These are phyloP conservation scores for Conchocele bisecta DNA, from an alignment of 2,888 invertebrate genomes.

Conservation along the genomic window DNA sequence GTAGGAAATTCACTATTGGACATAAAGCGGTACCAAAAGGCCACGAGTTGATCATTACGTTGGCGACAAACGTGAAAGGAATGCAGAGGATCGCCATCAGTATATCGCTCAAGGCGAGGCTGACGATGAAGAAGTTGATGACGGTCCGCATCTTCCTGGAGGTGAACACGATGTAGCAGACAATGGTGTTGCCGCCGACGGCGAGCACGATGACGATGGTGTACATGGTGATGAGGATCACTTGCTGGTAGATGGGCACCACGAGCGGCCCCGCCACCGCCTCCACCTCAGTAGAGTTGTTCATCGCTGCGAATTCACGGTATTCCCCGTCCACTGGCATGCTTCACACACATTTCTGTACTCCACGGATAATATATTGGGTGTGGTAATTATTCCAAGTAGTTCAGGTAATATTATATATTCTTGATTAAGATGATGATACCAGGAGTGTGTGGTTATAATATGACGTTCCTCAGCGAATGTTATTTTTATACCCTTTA, in stretches of 20 bases:
- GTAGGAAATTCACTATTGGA: constrained; percentile 91
- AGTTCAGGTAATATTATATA: too few relatives aligned
- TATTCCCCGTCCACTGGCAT: too few relatives aligned
- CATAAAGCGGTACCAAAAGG: constrained; percentile 93
- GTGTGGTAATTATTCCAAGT: too few relatives aligned
- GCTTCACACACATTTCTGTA: too few relatives aligned
- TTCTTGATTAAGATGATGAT: too few relatives aligned
- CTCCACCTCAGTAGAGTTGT: too few relatives aligned
- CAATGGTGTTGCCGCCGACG: constrained; percentile 85
- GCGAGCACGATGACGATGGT: constrained; percentile 82
- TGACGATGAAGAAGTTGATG: constrained; percentile 88
- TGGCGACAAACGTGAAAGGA: constrained; percentile 87
- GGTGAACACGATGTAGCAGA: constrained; percentile 93
- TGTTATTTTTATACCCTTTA: too few relatives aligned
- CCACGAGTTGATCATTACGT: constrained; percentile 91
- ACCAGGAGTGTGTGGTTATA: too few relatives aligned
- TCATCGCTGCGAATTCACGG: too few relatives aligned
- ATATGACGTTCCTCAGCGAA: too few relatives aligned
- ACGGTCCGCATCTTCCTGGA: constrained; percentile 95
- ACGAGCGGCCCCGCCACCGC: too few relatives aligned
- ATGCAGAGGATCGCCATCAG: constrained; percentile 83
- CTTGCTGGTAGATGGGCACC: constrained; percentile 74
- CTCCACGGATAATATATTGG: too few relatives aligned
- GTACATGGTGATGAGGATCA: constrained; percentile 83
- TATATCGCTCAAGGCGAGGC: constrained; percentile 83